Percentiles rank a stretch among this genome's conserved stretches.
phyloP scores from a whole-genome alignment of 2,113 vertebrate genomes.

The Phaethon lepturus region DNA sequence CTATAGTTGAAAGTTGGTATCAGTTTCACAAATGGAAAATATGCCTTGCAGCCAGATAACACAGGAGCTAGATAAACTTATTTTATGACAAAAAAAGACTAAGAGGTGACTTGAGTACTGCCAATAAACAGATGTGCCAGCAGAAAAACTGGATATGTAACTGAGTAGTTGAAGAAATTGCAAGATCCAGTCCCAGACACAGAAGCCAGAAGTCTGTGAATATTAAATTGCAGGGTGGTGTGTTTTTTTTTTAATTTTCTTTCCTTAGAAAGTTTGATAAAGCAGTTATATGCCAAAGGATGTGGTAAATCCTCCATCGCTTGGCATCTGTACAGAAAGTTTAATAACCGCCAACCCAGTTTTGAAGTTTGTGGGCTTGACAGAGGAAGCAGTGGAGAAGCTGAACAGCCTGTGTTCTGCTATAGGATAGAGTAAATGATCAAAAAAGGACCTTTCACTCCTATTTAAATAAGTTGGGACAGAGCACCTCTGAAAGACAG shows the following conservation, averaged over 20 bases:
- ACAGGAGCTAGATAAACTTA: not conserved
- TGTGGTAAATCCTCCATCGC: not conserved
- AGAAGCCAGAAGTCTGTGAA: not conserved
- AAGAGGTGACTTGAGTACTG: not conserved
- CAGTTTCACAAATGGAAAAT: not conserved
- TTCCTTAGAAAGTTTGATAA: not conserved
- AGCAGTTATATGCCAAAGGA: not conserved
- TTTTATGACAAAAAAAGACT: not conserved
- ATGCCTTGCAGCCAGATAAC: not conserved
- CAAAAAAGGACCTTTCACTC: not conserved
- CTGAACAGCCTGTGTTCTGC: not conserved
- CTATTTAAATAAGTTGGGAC: not conserved
- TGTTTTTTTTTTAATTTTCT: not conserved
- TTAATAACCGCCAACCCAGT: not conserved
- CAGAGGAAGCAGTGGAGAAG: not conserved
- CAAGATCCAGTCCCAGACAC: not conserved
- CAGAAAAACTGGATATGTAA: not conserved
- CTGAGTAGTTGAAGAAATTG: not conserved
- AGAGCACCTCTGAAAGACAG: not conserved
- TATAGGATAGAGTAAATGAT: not conserved
- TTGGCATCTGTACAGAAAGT: not conserved
- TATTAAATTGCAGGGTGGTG: not conserved
- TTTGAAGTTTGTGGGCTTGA: not conserved
- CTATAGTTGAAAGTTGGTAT: not conserved
- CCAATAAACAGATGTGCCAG: constrained; percentile 1